Evolutionary conservation across 2,113 vertebrate species (phyloP), one percentile per base, ranked within the genome.

Genomic region (Tragelaphus strepsiceros): DNA sequence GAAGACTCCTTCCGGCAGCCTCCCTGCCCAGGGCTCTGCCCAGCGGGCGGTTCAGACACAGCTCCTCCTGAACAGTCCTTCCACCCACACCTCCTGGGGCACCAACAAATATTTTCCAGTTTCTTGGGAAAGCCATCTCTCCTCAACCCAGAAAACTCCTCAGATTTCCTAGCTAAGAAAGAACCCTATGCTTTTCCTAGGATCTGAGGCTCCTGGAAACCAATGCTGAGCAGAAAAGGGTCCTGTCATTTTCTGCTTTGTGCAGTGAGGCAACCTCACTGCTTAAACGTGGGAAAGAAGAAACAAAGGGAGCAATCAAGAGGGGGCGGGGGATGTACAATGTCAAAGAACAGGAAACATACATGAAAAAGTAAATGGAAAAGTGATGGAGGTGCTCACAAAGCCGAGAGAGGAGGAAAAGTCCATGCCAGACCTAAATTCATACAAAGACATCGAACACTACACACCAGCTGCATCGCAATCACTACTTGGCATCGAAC

Each of bases 1-100:
- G 1, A 2, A 16, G 2, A 2, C 17, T 62, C 16, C 28, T 7
- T 16, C 10, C 2, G 12, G 35, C 28, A 4, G 43, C 2, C 5
- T 54, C 67, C 13, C 26, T 39, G n/a, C 51, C 35, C 6, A 58
- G 7, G 8, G 22, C 85, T 39, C n/a, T 62, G 43, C 51, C 30
- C 3, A 58, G 7, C 0, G 5, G 24, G 26, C 2, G 5, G 17
- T 1, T 1, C 6, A 62, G 28, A n/a, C 9, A 26, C 8, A 3
- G 24, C 30, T 6, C 1, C 5, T 54, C 51, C 88, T 39, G 28
- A 8, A 32, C 32, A 6, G 43, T 30, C 35, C 19, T 81, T 28
- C n/a, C 13, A 32, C 2, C 7, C 54, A 1, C 12, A 49, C 24
- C 24, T 35, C 35, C 30, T 10, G n/a, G 15, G 39, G 11, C 21